Percentiles rank a stretch among this genome's conserved stretches.
Evolutionary conservation across 2,797 vertebrate species (phyloP).

Genomic region (Betta splendens): DNA sequence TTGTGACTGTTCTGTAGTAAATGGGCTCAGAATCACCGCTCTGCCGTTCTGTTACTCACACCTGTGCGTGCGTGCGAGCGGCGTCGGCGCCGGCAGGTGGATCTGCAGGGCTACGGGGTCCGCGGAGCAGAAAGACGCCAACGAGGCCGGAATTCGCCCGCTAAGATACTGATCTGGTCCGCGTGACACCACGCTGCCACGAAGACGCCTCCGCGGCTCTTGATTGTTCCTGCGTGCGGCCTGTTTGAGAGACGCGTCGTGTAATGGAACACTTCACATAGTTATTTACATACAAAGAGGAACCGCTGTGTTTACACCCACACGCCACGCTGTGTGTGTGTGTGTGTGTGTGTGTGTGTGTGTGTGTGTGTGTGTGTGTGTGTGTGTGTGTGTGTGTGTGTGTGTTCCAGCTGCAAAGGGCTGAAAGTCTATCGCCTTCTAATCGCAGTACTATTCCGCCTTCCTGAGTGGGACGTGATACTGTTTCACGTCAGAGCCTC

Average conservation of each 20-base stretch:
- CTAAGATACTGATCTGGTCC: slow-evolving; percentile 73
- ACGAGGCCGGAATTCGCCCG: slow-evolving; percentile 63
- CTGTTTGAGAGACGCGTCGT: slow-evolving; percentile 33
- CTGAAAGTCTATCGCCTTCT: not conserved
- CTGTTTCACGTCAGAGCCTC: slow-evolving; percentile 11
- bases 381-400: not conserved
- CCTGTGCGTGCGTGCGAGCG: too few relatives aligned
- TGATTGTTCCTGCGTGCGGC: slow-evolving; percentile 22
- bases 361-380: not conserved
- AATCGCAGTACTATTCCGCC: not conserved
- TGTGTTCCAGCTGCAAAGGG: not conserved
- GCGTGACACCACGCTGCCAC: slow-evolving; percentile 50
- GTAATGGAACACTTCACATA: slow-evolving; percentile 11
- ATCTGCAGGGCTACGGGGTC: slow-evolving; percentile 26
- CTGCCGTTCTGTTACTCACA: too few relatives aligned
- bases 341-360: too few relatives aligned
- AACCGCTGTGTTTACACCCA: slow-evolving; percentile 1
- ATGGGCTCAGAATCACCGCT: too few relatives aligned
- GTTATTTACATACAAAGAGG: slow-evolving; percentile 31
- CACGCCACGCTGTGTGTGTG: not conserved
- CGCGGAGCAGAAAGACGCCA: slow-evolving; percentile 28
- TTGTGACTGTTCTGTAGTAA: too few relatives aligned
- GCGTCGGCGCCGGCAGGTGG: slow-evolving; percentile 3
- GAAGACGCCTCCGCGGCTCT: slow-evolving; percentile 25
- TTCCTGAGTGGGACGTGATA: not conserved